These are phyloP conservation scores for Paramisgurnus dabryanus DNA, from an alignment of 2,113 vertebrate genomes.

Conservation along the genomic window DNA sequence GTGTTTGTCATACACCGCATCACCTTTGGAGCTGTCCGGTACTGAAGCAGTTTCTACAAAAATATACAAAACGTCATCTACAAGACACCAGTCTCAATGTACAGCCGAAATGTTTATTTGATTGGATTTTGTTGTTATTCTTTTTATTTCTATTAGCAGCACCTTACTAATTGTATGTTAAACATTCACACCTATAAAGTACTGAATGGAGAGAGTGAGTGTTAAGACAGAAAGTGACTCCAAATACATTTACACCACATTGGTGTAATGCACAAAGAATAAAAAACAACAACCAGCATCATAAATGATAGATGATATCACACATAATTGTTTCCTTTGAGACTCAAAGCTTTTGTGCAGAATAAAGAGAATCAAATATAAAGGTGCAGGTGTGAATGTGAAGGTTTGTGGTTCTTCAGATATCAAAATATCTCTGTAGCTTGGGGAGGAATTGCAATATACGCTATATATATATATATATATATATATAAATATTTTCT, in stretches of 20 bases:
- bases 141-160: too few relatives aligned
- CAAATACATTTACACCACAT: too few relatives aligned
- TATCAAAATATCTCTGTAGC: too few relatives aligned
- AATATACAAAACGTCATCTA: not conserved
- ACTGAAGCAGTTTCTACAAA: slow-evolving; percentile 83
- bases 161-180: too few relatives aligned
- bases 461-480: too few relatives aligned
- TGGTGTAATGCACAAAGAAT: not conserved
- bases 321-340: not conserved
- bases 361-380: slow-evolving; percentile 2
- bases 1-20: slow-evolving; percentile 99
- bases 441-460: too few relatives aligned
- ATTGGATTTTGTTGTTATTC: too few relatives aligned
- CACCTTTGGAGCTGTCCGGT: slow-evolving; percentile 85
- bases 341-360: not conserved
- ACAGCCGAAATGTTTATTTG: too few relatives aligned
- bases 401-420: too few relatives aligned
- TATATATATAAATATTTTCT: too few relatives aligned
- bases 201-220: not conserved
- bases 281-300: not conserved
- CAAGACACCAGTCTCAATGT: too few relatives aligned
- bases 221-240: too few relatives aligned
- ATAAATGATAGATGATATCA: not conserved
- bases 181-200: not conserved
- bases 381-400: not conserved